Evolutionary conservation across 2,113 vertebrate genomes (phyloP), one percentile per base, ranked within the genome.

Genomic region (Paradisaea rubra): DNA sequence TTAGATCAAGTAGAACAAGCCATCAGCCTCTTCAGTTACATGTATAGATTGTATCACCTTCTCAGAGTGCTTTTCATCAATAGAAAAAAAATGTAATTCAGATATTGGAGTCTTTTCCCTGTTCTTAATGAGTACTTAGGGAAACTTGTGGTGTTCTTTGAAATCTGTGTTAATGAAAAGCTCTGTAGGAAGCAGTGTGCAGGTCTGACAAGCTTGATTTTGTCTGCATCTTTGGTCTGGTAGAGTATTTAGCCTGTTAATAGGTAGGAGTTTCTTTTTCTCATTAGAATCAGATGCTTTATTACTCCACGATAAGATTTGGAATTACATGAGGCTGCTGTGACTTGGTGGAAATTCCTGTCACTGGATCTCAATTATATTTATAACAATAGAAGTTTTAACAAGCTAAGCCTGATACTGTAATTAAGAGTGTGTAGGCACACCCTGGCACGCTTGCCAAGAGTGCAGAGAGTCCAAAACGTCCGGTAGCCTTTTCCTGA

Each of bases 291-390:
- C n/a, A 53, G 74, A 5, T 18, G 49, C 11, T 86, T 65, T 91
- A 47, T 94, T 60, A 22, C 42, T 86, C 63, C 27, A 16, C 0
- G 31, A 30, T 88, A 86, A 85, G 73, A 35, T 63, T 54, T 64
- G 60, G 66, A 86, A 37, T 57, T 50, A 7, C 25, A 21, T 5
- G 44, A 85, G 50, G 39, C 64, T 86, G 33, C 81, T 74, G 39
- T 50, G 63, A 59, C 64, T 94, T 73, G 39, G 42, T 94, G 87
- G 83, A 83, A 95, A 81, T 96, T 93, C 85, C 66, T 94, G 82
- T 81, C 14, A 0, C 81, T 61, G 47, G 65, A 39, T 94, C 76
- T 88, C 68, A 24, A 24, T 91, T 93, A 11, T 28, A 25, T 25
- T 64, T 64, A 30, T 4, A 95, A 91, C 89, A 80, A 59, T 74